Percentiles rank a stretch among this genome's conserved stretches.
These are phyloP conservation scores for Thalpophila matura DNA, from an alignment of 2,888 invertebrate genomes.

Conservation along the genomic window DNA sequence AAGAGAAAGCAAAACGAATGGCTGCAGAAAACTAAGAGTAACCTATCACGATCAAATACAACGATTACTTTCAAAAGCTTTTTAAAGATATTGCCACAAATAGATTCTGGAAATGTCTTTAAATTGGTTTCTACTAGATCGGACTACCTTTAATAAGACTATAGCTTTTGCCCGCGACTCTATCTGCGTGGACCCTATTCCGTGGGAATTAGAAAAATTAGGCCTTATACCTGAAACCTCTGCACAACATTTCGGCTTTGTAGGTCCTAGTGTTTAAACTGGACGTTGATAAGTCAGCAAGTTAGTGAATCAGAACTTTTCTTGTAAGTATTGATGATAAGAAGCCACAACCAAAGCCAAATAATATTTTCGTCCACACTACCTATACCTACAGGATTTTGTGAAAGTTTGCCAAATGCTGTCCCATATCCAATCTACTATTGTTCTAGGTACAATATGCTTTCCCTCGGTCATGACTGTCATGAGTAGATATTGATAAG, in stretches of 20 bases:
- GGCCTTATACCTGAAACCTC: too few species aligned
- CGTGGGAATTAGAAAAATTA: too few species aligned
- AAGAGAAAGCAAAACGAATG: conserved; percentile 36
- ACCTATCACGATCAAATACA: conserved; percentile 50
- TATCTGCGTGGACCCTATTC: too few species aligned
- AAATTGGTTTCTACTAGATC: conserved; percentile 2
- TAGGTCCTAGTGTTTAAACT: too few species aligned
- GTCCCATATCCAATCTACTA: background rate
- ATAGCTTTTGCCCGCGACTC: too few species aligned
- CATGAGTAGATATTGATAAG: conserved; percentile 16
- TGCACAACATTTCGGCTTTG: too few species aligned
- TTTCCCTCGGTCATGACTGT: background rate
- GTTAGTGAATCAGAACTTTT: too few species aligned
- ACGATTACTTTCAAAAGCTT: conserved; percentile 15
- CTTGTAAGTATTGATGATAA: too few species aligned
- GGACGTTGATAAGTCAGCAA: too few species aligned
- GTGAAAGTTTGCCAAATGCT: background rate
- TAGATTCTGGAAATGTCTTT: background rate
- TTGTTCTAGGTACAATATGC: background rate
- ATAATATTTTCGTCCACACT: background rate
- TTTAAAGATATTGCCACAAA: conserved; percentile 22
- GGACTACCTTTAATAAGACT: too few species aligned
- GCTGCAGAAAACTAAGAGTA: conserved; percentile 34
- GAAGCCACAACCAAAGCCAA: background rate
- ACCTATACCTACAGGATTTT: background rate